Evolutionary conservation across 2,113 vertebrate genomes (phyloP).

Genomic region (Phaethon lepturus): DNA sequence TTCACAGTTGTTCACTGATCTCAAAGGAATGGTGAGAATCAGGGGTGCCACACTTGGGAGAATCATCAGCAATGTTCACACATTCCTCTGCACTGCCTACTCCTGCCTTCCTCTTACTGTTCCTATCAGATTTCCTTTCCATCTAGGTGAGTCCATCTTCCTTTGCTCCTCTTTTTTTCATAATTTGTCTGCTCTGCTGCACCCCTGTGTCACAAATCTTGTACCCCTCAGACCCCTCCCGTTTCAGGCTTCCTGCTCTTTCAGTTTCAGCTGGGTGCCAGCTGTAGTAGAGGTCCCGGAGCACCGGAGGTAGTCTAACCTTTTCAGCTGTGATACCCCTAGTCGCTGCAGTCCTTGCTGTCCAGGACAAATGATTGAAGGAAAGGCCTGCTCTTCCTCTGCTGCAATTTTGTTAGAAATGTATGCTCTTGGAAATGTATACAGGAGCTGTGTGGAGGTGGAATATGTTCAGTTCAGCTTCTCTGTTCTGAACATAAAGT

Average conservation of each 20-base stretch:
- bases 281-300: neutral
- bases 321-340: conserved; percentile 9
- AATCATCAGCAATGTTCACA: conserved; percentile 47
- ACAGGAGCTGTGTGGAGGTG: neutral
- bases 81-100: conserved; percentile 59
- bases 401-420: neutral
- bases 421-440: neutral
- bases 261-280: neutral
- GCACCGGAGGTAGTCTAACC: neutral
- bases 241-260: neutral
- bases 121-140: conserved; percentile 60
- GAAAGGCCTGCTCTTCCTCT: neutral
- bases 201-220: neutral
- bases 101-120: conserved; percentile 65
- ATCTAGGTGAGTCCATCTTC: conserved; percentile 66
- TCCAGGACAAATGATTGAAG: neutral
- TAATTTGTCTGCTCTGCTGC: conserved; percentile 9
- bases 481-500: neutral
- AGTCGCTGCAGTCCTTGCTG: neutral
- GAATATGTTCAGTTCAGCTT: neutral
- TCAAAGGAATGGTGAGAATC: conserved; percentile 42
- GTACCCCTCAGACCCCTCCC: neutral
- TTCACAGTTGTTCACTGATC: conserved; percentile 55
- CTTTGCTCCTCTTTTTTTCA: conserved; percentile 25
- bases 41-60: neutral